A percentile compares a stretch with the other conserved stretches of the same genome.
Conservation (phyloP, 2,888 invertebrate genomes). For the Nomada fucata region DNA sequence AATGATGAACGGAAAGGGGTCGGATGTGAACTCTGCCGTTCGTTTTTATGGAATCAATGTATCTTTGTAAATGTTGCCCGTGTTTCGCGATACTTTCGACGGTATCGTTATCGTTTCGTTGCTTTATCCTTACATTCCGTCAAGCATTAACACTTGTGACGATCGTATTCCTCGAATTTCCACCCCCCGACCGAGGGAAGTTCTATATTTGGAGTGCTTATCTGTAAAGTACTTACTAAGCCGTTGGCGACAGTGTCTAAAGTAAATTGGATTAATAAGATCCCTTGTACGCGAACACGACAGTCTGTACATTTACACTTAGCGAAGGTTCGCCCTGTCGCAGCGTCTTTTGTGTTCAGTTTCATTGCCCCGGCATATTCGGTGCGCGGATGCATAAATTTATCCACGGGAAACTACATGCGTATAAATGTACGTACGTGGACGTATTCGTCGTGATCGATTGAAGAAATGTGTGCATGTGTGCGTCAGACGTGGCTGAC, state of each 20-base stretch:
- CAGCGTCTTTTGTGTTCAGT: not conserved
- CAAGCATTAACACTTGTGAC: no score
- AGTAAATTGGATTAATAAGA: no score
- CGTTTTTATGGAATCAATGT: not conserved
- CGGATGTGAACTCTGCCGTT: not conserved
- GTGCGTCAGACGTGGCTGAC: slow-evolving; percentile 61
- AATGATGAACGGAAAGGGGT: not conserved
- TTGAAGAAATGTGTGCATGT: slow-evolving; percentile 60
- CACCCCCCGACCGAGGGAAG: no score
- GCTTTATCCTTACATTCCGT: not conserved
- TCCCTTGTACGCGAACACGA: not conserved
- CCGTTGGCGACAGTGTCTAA: no score
- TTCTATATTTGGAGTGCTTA: no score
- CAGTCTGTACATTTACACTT: no score
- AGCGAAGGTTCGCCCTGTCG: not conserved
- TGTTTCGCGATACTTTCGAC: not conserved
- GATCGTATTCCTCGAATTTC: no score
- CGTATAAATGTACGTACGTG: slow-evolving; percentile 18
- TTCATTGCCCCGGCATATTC: not conserved
- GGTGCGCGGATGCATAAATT: slow-evolving; percentile 32
- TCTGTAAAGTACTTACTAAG: no score
- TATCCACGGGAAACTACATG: slow-evolving; percentile 42
- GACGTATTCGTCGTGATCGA: slow-evolving; percentile 65
- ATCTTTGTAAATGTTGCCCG: not conserved
- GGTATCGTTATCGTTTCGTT: not conserved